Base-by-base conservation (phyloP, 2,888 invertebrate genomes). In the Epirrita christyi region DNA sequence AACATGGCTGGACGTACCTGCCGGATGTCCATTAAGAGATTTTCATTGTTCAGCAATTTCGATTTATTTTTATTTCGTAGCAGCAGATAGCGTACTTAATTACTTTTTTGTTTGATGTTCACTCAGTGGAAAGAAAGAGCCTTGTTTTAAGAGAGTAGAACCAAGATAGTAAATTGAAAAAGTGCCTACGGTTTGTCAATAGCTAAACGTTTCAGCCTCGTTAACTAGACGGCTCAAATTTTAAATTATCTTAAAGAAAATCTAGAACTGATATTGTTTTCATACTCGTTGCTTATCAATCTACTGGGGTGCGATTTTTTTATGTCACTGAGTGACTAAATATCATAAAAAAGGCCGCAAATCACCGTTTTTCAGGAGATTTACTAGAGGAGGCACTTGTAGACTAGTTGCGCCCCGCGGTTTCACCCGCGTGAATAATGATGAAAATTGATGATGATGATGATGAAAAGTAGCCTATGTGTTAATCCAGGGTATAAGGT, bases 91-190 rank as follows among this genome's bases (percentile, higher is more conserved):
- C 74, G 65, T 70, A 68, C 75, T 81, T 83, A 84, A 85, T 88
- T 85, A 82, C 79, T 81, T 84, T 81, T 82, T 83, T 81, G 76
- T 81, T 81, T 78, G 70, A 79, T 76, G 75, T 80, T 72, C 67
- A 70, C 70, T 72, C 66, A 67, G 48, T 59, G 61, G 71, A 77
- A 64, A 70, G 68, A 66, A 70, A 73, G 61, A 66, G 61, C 64
- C 58, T 68, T 72, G 67, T 74, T 73, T 75, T 71, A 74, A 73
- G 47, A 68, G 71, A 72, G 64, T 57, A 67, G 61, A 61, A 53
- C 45, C 59, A 49, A 62, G 61, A 60, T 61, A 67, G 70, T 70
- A 69, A 78, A 78, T 78, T 78, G 73, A 78, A 72, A 71, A 67
- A 72, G 67, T 67, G 60, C 61, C 63, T 64, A 58, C 63, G 64